A percentile compares a stretch with the other conserved stretches of the same genome.
phyloP scores from a whole-genome alignment of 2,888 invertebrate species.

The Melanotus villosus region DNA sequence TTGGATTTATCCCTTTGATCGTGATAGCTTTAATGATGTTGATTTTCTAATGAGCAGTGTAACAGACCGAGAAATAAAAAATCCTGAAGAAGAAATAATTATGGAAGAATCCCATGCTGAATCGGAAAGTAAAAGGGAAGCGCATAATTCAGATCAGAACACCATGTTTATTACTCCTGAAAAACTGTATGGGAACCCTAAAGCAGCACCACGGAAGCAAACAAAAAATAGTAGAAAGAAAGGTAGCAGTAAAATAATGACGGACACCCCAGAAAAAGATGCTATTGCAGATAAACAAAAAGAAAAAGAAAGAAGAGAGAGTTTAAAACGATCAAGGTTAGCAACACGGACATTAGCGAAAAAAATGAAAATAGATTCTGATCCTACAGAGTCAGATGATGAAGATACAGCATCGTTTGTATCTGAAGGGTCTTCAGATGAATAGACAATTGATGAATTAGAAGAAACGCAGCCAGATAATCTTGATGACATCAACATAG shows the following conservation, averaged over 20 bases:
- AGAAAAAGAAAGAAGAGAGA: not conserved
- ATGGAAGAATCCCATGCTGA: not conserved
- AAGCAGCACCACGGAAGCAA: not conserved
- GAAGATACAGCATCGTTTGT: no score
- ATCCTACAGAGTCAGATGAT: not conserved
- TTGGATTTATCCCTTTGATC: constrained; percentile 36
- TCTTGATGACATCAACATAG: no score
- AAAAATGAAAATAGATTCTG: no score
- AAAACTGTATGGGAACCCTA: not conserved
- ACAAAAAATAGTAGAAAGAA: not conserved
- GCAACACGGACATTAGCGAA: not conserved
- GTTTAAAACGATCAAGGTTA: no score
- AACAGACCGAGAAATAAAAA: constrained; percentile 30
- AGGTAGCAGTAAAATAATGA: not conserved
- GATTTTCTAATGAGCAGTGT: constrained; percentile 31
- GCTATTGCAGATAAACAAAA: not conserved
- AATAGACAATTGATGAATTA: not conserved
- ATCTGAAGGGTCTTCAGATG: not conserved
- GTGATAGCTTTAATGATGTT: constrained; percentile 32
- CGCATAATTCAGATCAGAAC: no score
- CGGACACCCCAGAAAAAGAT: no score
- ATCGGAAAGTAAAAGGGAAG: not conserved
- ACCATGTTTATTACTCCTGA: not conserved
- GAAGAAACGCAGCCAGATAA: no score
- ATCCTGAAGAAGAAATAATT: not conserved